Evolutionary conservation across 2,797 vertebrate genomes (phyloP).

Genomic region (Galaxias olidus): DNA sequence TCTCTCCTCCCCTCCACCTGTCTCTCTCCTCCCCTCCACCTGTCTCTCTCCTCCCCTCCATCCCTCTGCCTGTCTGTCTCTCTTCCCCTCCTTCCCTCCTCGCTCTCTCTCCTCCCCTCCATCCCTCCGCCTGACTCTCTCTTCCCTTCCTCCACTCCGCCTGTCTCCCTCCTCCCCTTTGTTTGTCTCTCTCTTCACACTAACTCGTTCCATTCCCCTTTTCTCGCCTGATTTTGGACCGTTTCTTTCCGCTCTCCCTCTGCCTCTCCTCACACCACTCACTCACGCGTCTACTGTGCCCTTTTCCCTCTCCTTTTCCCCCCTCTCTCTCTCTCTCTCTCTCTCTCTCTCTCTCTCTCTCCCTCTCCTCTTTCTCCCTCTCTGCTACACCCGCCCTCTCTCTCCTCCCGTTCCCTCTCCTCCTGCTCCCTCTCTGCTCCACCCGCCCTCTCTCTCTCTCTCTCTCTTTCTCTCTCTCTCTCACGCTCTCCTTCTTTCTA

Average conservation of each 20-base stretch:
- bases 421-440: constrained; percentile 13
- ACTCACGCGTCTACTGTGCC: constrained; percentile 5
- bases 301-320: constrained; percentile 28
- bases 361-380: constrained; percentile 1
- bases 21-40: constrained; percentile 14
- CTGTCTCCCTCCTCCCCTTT: constrained; percentile 1
- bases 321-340: constrained; percentile 17
- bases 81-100: background rate
- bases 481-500: constrained; percentile 60
- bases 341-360: constrained; percentile 2
- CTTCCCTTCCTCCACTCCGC: background rate
- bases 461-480: constrained; percentile 55
- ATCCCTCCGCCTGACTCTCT: background rate
- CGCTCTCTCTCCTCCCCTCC: background rate
- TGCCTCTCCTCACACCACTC: constrained; percentile 31
- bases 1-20: constrained; percentile 13
- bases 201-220: too few species aligned
- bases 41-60: constrained; percentile 34
- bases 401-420: constrained; percentile 32
- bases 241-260: constrained; percentile 8
- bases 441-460: constrained; percentile 22
- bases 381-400: constrained; percentile 2
- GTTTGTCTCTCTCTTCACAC: too few species aligned
- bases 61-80: constrained; percentile 16
- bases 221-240: too few species aligned